phyloP scores from a whole-genome alignment of 2,113 vertebrate genomes.

The Barbus barbus region DNA sequence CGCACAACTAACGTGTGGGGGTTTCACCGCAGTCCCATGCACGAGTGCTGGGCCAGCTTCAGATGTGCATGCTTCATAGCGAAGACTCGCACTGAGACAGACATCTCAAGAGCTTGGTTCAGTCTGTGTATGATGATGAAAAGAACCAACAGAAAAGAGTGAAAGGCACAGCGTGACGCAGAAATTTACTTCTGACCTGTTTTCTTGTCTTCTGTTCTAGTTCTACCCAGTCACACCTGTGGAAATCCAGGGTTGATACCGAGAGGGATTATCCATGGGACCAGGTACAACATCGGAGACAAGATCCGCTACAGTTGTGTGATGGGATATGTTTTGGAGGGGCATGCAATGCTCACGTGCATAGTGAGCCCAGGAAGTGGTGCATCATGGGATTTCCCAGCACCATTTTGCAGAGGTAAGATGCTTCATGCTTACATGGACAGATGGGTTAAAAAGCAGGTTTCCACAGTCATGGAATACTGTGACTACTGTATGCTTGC shows the following conservation, averaged over 20 bases:
- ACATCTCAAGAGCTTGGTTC: constrained; percentile 37
- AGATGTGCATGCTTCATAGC: constrained; percentile 36
- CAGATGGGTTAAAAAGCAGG: neutral
- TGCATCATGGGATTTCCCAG: constrained; percentile 97
- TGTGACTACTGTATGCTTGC: neutral
- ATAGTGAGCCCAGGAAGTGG: constrained; percentile 93
- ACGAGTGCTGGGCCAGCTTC: constrained; percentile 7
- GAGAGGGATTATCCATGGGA: constrained; percentile 91
- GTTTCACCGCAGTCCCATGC: neutral
- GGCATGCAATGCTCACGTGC: constrained; percentile 90
- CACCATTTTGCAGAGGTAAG: constrained; percentile 95
- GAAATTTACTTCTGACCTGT: constrained; percentile 24
- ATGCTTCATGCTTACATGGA: neutral
- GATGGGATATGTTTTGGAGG: constrained; percentile 89
- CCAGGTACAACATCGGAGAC: constrained; percentile 95
- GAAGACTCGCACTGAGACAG: constrained; percentile 28
- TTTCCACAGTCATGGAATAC: neutral
- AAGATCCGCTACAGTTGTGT: constrained; percentile 96
- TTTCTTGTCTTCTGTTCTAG: constrained; percentile 70
- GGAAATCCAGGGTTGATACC: constrained; percentile 93
- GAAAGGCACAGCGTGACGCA: neutral
- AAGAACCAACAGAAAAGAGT: constrained; percentile 36
- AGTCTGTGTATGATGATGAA: constrained; percentile 39
- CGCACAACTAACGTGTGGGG: neutral
- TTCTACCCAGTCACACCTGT: constrained; percentile 94